Base-by-base conservation (phyloP, 2,888 invertebrate species). In the Apodemia hepburni region DNA sequence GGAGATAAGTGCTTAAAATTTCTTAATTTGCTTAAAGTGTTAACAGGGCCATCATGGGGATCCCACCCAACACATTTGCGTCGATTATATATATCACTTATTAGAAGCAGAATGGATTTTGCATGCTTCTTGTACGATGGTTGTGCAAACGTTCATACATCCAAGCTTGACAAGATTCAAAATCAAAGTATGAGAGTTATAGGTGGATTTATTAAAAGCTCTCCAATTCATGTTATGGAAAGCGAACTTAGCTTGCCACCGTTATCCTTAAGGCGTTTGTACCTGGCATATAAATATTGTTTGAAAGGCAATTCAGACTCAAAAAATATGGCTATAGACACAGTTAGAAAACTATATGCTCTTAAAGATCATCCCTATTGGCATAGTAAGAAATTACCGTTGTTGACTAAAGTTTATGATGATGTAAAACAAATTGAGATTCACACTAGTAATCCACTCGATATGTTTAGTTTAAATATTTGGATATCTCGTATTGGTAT, bases 141-240 rank as follows among this genome's bases (percentile, higher is more conserved):
- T 11, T 60, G 62, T 61, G 65, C 61, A 17, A 58, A 62, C 17
- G 22, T 47, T 27, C 62, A 64, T 45, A 38, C 61, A 27, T 27
- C 27, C 15, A 62, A 61, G 49, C 7, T 64, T 71, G 72, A 72
- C 66, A 71, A 71, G 65, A 67, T 69, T 68, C 66, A 67, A 66
- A 66, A 65, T 33, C 57, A 62, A 22, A 60, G 61, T 51, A 27
- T 60, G 29, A 57, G 35, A 58, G 54, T 57, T 29, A 59, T 60
- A 33, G 60, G 60, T 15, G 60, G 47, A 35, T 60, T 60, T 29
- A 60, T 58, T 27, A 59, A 45, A 59, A 59, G 59, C 9, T 27
- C 54, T 4, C 59, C 64, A 22, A 61, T 57, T 9, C 35, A 54
- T 27, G 22, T 61, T 12, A 61, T 64, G 64, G 59, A 64, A 15